These are phyloP conservation scores for Mesorhabditis sp. DNA, from an alignment of 2,888 invertebrate genomes.

Conservation along the genomic window DNA sequence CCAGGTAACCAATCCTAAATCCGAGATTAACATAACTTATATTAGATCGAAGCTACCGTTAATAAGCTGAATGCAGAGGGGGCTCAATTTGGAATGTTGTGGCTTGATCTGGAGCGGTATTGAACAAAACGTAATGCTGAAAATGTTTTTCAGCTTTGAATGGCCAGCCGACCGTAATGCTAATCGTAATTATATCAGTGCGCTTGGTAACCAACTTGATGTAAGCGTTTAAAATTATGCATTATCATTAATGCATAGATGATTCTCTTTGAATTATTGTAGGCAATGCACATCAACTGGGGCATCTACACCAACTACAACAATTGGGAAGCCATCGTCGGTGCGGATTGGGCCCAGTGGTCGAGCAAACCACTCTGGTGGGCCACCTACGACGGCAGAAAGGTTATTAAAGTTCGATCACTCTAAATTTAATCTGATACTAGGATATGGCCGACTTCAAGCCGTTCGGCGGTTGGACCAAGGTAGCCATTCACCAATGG, in stretches of 20 bases:
- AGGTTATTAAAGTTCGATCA: slow-evolving; percentile 13
- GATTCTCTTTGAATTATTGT: background rate
- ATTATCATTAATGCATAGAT: no score
- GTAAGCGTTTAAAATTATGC: background rate
- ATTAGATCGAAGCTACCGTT: slow-evolving; percentile 14
- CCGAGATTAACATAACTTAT: background rate
- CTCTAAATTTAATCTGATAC: slow-evolving; percentile 8
- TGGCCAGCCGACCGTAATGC: slow-evolving; percentile 16
- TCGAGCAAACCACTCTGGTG: slow-evolving; percentile 34
- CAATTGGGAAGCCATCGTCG: slow-evolving; percentile 36
- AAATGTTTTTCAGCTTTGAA: slow-evolving; percentile 11
- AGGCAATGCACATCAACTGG: slow-evolving; percentile 8
- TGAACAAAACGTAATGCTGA: background rate
- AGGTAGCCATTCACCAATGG: slow-evolving; percentile 33
- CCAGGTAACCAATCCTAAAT: slow-evolving; percentile 10
- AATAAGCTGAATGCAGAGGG: slow-evolving; percentile 15
- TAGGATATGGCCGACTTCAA: slow-evolving; percentile 14
- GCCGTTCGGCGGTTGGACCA: slow-evolving; percentile 33
- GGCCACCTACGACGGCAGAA: slow-evolving; percentile 36
- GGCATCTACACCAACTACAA: slow-evolving; percentile 12
- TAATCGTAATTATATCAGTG: slow-evolving; percentile 16
- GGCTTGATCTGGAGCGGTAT: slow-evolving; percentile 9
- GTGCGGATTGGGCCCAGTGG: slow-evolving; percentile 29
- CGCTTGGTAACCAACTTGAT: slow-evolving; percentile 16
- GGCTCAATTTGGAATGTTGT: slow-evolving; percentile 18